Evolutionary conservation across 1,140 invertebrate species (phyloP).

Genomic region (Sarcophaga bullata): DNA sequence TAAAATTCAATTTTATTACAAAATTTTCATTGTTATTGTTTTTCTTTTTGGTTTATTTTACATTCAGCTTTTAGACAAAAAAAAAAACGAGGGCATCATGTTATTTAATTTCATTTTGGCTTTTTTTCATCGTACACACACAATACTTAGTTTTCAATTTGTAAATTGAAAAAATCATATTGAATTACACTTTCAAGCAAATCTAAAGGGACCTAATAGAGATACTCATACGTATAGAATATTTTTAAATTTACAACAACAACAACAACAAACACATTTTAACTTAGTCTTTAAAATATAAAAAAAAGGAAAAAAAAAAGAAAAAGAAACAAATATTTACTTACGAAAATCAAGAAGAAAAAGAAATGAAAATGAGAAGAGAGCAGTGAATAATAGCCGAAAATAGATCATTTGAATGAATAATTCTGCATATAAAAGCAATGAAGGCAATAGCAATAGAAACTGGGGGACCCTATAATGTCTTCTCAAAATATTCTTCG

Average conservation of each 20-base stretch:
- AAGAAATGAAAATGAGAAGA: background rate
- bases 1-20: constrained; percentile 32
- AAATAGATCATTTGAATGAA: too few species aligned
- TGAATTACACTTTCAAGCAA: constrained; percentile 19
- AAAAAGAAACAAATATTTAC: background rate
- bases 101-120: background rate
- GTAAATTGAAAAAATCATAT: constrained; percentile 34
- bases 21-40: constrained; percentile 7
- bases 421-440: too few species aligned
- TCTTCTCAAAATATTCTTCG: too few species aligned
- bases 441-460: too few species aligned
- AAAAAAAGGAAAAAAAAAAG: too few species aligned
- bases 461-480: too few species aligned
- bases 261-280: background rate
- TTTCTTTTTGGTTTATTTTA: too few species aligned
- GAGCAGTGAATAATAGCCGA: too few species aligned
- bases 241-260: too few species aligned
- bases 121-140: background rate
- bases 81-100: background rate
- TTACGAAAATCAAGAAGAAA: background rate
- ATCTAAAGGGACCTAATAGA: background rate
- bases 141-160: too few species aligned
- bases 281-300: background rate
- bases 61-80: background rate
- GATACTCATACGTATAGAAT: background rate